Percentiles rank a stretch among this genome's conserved stretches.
Conservation (phyloP, 2,113 vertebrate genomes). For the Pseudonaja textilis region DNA sequence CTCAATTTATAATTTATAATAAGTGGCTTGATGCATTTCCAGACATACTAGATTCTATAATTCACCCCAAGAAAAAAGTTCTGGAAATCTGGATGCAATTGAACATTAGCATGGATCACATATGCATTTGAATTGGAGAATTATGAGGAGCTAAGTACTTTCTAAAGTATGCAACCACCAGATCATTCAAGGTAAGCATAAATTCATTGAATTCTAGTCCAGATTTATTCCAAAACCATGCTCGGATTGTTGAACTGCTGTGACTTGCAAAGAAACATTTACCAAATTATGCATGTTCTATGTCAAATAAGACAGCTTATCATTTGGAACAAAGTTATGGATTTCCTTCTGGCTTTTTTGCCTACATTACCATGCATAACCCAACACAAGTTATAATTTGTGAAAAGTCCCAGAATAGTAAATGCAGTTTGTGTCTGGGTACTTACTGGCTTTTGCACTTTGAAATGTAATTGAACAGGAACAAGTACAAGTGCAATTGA, state of each 20-base stretch:
- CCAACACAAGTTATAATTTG: constrained; percentile 66
- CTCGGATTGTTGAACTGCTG: constrained; percentile 47
- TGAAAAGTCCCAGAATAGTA: constrained; percentile 68
- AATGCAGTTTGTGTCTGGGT: constrained; percentile 75
- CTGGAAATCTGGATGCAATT: neutral
- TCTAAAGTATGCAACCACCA: constrained; percentile 1
- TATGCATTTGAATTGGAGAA: neutral
- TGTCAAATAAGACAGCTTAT: constrained; percentile 51
- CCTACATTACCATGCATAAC: constrained; percentile 58
- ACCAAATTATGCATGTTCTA: constrained; percentile 55
- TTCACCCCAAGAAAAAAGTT: neutral
- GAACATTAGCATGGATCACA: neutral
- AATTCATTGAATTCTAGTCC: constrained; percentile 31
- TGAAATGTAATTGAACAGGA: constrained; percentile 89
- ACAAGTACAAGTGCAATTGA: constrained; percentile 82
- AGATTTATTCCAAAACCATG: constrained; percentile 39
- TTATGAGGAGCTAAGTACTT: constrained; percentile 27
- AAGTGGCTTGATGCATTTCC: neutral
- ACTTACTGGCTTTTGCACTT: constrained; percentile 68
- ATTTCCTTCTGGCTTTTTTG: constrained; percentile 57
- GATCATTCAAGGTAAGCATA: neutral
- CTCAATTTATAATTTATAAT: neutral
- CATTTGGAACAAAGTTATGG: constrained; percentile 53
- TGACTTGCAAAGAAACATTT: constrained; percentile 39
- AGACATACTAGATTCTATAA: neutral